A percentile compares a stretch with the other conserved stretches of the same genome.
These are phyloP conservation scores for Pristiophorus japonicus DNA, from an alignment of 2,113 vertebrate species.

Conservation along the genomic window DNA sequence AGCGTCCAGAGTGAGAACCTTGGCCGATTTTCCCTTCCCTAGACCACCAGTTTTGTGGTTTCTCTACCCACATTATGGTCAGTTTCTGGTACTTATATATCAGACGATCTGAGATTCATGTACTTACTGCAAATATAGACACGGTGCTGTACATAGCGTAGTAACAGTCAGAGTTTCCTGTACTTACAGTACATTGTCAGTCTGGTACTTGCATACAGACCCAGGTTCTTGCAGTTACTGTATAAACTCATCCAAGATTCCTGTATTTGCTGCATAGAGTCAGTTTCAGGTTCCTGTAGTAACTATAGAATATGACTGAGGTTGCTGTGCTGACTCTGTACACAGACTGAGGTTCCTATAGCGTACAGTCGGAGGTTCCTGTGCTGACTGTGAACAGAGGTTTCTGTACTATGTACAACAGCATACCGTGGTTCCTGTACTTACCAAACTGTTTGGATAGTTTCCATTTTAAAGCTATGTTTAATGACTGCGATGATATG, in stretches of 20 bases:
- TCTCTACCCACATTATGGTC: too few relatives aligned
- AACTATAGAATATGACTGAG: background rate
- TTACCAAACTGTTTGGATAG: conserved; percentile 64
- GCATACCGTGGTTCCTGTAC: conserved; percentile 11
- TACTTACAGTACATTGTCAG: background rate
- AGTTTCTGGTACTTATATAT: background rate
- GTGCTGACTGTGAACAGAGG: background rate
- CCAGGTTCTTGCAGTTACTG: background rate
- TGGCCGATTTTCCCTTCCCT: background rate
- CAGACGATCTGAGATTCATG: background rate
- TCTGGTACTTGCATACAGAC: background rate
- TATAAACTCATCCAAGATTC: background rate
- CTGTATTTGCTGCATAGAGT: background rate
- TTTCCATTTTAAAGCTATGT: conserved; percentile 83
- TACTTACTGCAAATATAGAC: background rate
- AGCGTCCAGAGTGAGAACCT: background rate
- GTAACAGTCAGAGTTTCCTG: background rate
- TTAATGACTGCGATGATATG: conserved; percentile 69
- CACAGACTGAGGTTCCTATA: background rate
- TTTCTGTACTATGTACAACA: background rate
- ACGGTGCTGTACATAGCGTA: background rate
- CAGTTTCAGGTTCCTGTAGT: background rate
- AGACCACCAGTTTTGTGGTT: background rate
- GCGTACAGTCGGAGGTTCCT: background rate
- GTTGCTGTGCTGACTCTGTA: background rate